Conservation (phyloP, 2,113 vertebrate species). For the Campylomormyrus numenius region DNA sequence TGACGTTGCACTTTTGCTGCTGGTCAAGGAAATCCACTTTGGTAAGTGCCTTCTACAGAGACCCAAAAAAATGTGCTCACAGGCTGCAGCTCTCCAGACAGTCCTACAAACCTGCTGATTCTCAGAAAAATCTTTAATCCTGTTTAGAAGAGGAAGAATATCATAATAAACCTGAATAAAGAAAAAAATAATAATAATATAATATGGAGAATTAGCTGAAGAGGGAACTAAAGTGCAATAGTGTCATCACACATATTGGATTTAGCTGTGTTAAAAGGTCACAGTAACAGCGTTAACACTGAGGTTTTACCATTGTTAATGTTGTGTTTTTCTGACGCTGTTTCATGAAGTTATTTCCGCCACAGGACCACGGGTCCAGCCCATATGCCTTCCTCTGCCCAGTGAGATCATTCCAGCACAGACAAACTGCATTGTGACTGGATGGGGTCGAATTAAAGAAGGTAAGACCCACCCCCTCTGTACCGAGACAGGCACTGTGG, state of each 20-base stretch:
- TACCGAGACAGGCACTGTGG: neutral
- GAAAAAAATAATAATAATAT: too few species aligned
- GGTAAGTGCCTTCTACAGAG: conserved; percentile 50
- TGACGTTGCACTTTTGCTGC: conserved; percentile 72
- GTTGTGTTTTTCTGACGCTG: neutral
- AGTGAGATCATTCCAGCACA: conserved; percentile 60
- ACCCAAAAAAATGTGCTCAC: neutral
- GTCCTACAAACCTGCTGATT: neutral
- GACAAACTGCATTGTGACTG: conserved; percentile 64
- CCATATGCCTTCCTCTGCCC: conserved; percentile 71
- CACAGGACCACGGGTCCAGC: conserved; percentile 62
- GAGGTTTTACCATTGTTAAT: neutral
- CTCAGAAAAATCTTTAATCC: neutral
- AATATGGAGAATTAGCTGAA: too few species aligned
- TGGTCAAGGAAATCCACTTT: conserved; percentile 62
- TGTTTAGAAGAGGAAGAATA: neutral
- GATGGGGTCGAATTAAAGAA: conserved; percentile 74
- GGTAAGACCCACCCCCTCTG: conserved; percentile 48
- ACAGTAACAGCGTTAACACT: neutral
- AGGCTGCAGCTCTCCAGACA: neutral
- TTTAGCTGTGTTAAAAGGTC: neutral
- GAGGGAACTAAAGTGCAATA: too few species aligned
- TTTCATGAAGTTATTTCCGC: neutral
- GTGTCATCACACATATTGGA: neutral
- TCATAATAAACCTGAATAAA: neutral